Conservation (phyloP, 1,140 invertebrate species). For the Rhopalosiphum padi region DNA sequence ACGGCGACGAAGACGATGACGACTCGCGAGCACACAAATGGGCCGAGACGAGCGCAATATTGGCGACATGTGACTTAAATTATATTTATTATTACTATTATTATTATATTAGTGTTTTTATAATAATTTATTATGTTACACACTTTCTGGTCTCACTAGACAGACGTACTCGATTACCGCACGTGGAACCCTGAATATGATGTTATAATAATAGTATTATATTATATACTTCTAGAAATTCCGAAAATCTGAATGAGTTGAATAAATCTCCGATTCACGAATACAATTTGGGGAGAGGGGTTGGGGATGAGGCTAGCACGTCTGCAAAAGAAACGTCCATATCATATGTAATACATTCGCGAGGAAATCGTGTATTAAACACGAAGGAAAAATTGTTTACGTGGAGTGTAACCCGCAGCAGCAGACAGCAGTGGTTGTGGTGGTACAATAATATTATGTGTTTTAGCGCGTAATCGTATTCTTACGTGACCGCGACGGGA, state of each 20-base stretch:
- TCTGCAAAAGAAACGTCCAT: not conserved
- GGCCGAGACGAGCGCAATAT: conserved; percentile 22
- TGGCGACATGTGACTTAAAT: conserved; percentile 39
- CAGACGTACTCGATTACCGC: not conserved
- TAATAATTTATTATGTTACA: not conserved
- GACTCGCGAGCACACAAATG: conserved; percentile 15
- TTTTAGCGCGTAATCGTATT: not conserved
- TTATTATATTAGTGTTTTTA: not conserved
- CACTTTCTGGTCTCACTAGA: not conserved
- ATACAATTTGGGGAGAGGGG: not conserved
- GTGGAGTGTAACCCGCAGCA: too few species aligned
- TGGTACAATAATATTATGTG: not conserved
- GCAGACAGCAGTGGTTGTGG: not conserved
- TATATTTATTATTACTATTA: not conserved
- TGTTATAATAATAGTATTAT: not conserved
- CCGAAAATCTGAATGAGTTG: not conserved
- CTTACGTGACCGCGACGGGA: not conserved
- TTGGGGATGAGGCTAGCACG: not conserved
- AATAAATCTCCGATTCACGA: not conserved
- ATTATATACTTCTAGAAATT: too few species aligned
- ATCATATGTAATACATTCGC: not conserved
- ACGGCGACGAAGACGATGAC: not conserved
- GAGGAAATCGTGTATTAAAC: not conserved
- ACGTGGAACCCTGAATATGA: not conserved
- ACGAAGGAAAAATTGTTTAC: not conserved